These are phyloP conservation scores for Percina caprodes DNA, from an alignment of 2,113 vertebrate genomes.

Conservation along the genomic window DNA sequence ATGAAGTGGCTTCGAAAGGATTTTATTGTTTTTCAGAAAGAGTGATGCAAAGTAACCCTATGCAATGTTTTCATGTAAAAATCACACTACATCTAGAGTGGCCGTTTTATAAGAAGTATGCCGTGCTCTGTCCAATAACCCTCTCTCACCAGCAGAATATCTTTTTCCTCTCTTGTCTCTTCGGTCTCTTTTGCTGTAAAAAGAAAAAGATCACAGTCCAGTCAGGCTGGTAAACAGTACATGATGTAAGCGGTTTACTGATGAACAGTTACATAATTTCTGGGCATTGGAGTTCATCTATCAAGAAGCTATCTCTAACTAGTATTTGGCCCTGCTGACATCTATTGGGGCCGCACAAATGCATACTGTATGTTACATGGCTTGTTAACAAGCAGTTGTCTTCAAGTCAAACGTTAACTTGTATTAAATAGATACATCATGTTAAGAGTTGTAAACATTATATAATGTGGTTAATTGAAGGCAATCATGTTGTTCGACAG, in stretches of 20 bases:
- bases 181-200: background rate
- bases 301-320: constrained; percentile 2
- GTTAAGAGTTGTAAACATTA: background rate
- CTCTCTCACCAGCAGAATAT: background rate
- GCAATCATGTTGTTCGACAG: background rate
- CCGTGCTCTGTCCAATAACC: background rate
- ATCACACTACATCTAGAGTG: background rate
- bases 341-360: background rate
- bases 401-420: background rate
- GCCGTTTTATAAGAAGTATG: background rate
- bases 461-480: background rate
- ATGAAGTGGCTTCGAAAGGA: background rate
- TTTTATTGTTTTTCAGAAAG: background rate
- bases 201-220: background rate
- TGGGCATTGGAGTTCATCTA: constrained; percentile 15
- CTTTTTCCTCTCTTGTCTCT: background rate
- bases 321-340: background rate
- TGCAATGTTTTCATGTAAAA: background rate
- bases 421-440: background rate
- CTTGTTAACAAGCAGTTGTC: background rate
- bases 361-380: background rate
- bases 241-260: constrained; percentile 14
- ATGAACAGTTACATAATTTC: constrained; percentile 29
- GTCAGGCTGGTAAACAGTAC: constrained; percentile 3
- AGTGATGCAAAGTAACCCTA: background rate